Conservation (phyloP, 2,797 vertebrate genomes). For the Pampus argenteus region DNA sequence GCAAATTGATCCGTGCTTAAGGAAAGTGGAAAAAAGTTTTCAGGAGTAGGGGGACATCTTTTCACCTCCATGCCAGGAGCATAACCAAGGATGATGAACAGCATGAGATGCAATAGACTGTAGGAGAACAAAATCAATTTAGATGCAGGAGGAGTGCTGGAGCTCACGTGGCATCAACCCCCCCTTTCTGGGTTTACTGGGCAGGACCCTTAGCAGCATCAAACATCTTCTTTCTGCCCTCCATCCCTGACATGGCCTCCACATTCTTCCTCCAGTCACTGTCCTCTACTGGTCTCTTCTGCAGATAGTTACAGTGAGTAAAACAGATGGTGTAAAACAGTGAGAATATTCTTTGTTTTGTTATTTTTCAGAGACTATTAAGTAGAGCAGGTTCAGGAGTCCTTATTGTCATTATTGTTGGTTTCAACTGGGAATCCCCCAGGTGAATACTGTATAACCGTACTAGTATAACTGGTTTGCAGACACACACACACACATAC, state of each 20-base stretch:
- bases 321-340: conserved; percentile 1
- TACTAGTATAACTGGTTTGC: conserved; percentile 65
- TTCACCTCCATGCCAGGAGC: conserved; percentile 14
- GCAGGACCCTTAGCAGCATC: conserved; percentile 91
- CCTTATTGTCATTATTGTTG: conserved; percentile 23
- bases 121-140: neutral
- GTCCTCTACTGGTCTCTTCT: conserved; percentile 93
- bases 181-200: conserved; percentile 82
- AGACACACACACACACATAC: conserved; percentile 16
- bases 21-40: neutral
- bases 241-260: conserved; percentile 98
- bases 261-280: conserved; percentile 98
- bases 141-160: neutral
- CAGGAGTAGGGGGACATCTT: neutral
- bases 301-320: conserved; percentile 15
- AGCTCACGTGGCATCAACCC: neutral
- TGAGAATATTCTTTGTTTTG: neutral
- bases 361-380: neutral
- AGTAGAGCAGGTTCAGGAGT: conserved; percentile 18
- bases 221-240: conserved; percentile 98
- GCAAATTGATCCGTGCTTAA: conserved; percentile 2
- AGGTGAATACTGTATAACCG: conserved; percentile 12
- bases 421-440: conserved; percentile 48
- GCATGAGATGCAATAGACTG: neutral
- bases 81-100: neutral